Base-by-base conservation (phyloP, 2,888 invertebrate genomes). In the Eupithecia subumbrata region DNA sequence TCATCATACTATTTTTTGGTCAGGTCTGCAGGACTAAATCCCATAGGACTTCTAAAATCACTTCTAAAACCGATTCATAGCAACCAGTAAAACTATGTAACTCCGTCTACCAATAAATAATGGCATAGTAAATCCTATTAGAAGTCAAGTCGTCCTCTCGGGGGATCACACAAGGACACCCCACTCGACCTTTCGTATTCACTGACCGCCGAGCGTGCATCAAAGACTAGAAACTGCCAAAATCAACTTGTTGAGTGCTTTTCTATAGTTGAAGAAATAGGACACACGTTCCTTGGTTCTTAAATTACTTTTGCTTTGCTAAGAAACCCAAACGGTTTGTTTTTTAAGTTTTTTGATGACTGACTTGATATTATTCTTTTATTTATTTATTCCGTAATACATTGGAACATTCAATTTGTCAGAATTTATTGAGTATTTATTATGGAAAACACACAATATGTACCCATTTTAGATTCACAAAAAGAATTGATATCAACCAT, bases 191-290 rank as follows among this genome's bases (percentile, higher is more conserved):
- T 67, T 64, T 64, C 63, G 5, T 40, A 22, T 67, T 43, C n/a
- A 67, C 67, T 67, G 67, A 67, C 67, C 67, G 22, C 56, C 56
- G 56, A 56, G 56, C 56, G 30, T 48, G 16, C 45, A 9, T 67
- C 37, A 67, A 67, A 67, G 67, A 67, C 67, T 43, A 12, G 40
- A 67, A 66, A 67, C 67, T 67, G 67, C 67, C 67, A 67, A 67
- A 64, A 25, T 30, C 25, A 64, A 64, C 63, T 64, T 34, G 30
- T 64, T 34, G 18, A 64, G 63, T 30, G 34, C 18, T 34, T 64
- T 25, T 64, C 30, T 64, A 64, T 64, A 64, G 22, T 56, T 56
- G 56, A 56, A 56, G 22, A 2, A 11, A 56, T 4, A 22, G 56
- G 56, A 56, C 56, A 56, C 56, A 5, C 22, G 56, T 22, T 56